Base-by-base conservation (phyloP, 1,140 invertebrate species). In the Lepidurus apus region DNA sequence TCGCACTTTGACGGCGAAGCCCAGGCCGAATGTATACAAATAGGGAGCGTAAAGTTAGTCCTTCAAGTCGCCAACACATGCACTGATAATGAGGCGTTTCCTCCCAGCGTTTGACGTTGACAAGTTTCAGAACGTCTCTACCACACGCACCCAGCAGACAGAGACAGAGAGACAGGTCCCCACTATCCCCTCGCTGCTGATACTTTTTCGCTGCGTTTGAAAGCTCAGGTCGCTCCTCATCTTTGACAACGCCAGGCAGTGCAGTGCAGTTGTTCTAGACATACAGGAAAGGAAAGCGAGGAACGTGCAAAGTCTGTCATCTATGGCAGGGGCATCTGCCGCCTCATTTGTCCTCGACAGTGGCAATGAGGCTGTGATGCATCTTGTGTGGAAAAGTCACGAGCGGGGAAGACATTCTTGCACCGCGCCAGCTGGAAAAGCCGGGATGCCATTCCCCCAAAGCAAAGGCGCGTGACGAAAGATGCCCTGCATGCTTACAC, bases 311-410 rank as follows among this genome's bases (percentile, higher is more conserved):
- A 65, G 53, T 65, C 53, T 65, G 53, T 65, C 53, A 21, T 65
- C 53, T 65, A 21, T 65, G 53, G 53, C 53, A 65, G 53, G 34
- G 53, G 53, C 53, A 65, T 65, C 53, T 65, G 53, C 53, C 53
- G 53, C 53, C 53, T 65, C 53, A 65, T 65, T 65, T 65, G 53
- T 65, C 53, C 53, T 65, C 53, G 53, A 65, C 53, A 65, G 53
- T 65, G 53, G 53, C 53, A 65, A 65, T 65, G 53, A 65, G 53
- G 53, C 53, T 65, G 53, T 65, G 53, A 65, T 65, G 53, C n/a
- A 65, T 65, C 53, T 65, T 65, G 53, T 65, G 53, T 65, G 53
- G 53, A 65, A 65, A 65, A 65, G 53, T 65, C 53, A 65, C 53
- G 53, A 65, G 53, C 53, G 53, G 53, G 53, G 21, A 65, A 21